Percentiles rank a stretch among this genome's conserved stretches.
These are phyloP conservation scores for Karalla daura DNA, from an alignment of 2,797 vertebrate genomes.

Conservation along the genomic window DNA sequence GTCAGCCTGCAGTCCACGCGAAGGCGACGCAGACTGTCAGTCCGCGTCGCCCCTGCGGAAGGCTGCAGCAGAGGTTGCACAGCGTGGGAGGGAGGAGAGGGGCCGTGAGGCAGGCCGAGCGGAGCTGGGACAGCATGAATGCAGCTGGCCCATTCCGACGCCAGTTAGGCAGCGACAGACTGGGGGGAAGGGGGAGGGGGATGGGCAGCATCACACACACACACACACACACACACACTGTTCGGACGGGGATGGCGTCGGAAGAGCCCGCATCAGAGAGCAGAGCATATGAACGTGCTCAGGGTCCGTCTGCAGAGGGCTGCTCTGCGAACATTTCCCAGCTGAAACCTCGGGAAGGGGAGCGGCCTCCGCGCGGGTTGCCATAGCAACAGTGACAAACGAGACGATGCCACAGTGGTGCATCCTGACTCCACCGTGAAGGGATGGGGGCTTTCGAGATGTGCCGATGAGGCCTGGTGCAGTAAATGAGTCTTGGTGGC, in stretches of 20 bases:
- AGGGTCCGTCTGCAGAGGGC: conserved; percentile 10
- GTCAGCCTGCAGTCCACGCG: too few relatives aligned
- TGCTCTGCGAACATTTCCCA: conserved; percentile 10
- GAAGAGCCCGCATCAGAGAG: conserved; percentile 1
- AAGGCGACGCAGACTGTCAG: conserved; percentile 66
- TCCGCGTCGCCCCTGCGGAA: conserved; percentile 49
- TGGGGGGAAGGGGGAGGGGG: conserved; percentile 53
- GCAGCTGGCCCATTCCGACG: conserved; percentile 58
- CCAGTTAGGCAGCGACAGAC: conserved; percentile 56
- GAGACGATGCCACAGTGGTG: conserved; percentile 52
- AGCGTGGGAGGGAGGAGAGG: conserved; percentile 37
- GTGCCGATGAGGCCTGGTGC: conserved; percentile 49
- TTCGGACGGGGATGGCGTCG: conserved; percentile 6
- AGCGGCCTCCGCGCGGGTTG: conserved; percentile 42
- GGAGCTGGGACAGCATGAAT: conserved; percentile 50
- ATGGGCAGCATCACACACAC: conserved; percentile 29
- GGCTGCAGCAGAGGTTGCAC: conserved; percentile 33
- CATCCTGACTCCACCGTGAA: conserved; percentile 28
- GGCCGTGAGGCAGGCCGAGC: conserved; percentile 54
- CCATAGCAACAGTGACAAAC: conserved; percentile 60
- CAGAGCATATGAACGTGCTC: conserved; percentile 14
- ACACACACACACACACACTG: too few relatives aligned
- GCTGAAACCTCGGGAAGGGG: background rate
- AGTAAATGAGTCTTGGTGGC: conserved; percentile 40
- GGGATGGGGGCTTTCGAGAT: conserved; percentile 38